phyloP scores from a whole-genome alignment of 2,888 invertebrate genomes.

The Pimpla rufipes region DNA sequence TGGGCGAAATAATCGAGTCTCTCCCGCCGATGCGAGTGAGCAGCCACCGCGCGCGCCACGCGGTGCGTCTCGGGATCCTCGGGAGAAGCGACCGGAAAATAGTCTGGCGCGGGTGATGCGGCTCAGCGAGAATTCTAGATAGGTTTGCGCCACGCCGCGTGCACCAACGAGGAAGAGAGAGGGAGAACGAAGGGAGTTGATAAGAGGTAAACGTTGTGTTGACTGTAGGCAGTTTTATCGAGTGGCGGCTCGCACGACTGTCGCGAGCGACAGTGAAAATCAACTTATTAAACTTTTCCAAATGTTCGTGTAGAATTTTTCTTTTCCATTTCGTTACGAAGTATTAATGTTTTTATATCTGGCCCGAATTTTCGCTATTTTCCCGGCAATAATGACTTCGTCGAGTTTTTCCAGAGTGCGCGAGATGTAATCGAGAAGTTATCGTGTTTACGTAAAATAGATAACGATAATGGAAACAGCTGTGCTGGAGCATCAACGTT shows the following conservation, averaged over 20 bases:
- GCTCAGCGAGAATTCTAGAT: constrained; percentile 38
- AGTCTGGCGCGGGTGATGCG: constrained; percentile 51
- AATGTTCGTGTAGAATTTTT: neutral
- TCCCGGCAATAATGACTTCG: no score
- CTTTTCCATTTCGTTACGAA: neutral
- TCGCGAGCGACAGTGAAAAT: neutral
- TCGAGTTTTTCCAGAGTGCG: no score
- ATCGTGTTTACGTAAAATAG: no score
- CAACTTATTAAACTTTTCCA: neutral
- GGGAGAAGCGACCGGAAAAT: neutral
- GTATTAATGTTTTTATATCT: neutral
- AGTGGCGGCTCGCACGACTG: neutral
- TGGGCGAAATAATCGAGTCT: constrained; percentile 34
- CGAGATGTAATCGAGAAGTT: no score
- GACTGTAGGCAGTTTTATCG: constrained; percentile 21
- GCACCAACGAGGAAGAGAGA: neutral
- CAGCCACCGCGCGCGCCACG: neutral
- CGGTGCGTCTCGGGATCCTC: neutral
- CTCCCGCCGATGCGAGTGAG: constrained; percentile 21
- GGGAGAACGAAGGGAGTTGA: constrained; percentile 10
- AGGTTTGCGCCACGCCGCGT: constrained; percentile 37
- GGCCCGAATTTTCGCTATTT: no score
- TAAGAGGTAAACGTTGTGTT: constrained; percentile 44
- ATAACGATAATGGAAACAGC: no score
- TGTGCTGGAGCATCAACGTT: no score